Conservation (phyloP, 92 coral and sea anemone genomes). For the Muricea muricata region DNA sequence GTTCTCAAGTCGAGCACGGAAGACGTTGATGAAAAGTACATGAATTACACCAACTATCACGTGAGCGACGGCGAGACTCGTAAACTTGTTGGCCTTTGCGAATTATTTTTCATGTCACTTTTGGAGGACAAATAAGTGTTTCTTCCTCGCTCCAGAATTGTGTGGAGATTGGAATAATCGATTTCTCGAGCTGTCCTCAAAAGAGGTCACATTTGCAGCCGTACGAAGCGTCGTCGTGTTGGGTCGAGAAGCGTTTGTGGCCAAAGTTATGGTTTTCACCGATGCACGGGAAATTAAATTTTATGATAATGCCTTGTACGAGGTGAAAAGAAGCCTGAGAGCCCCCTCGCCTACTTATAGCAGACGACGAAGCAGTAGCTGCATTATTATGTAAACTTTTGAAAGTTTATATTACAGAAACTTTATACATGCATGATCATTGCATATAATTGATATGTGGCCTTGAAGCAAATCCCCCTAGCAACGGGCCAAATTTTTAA, state of each 20-base stretch:
- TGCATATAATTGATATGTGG: too few relatives aligned
- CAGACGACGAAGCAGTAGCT: not conserved
- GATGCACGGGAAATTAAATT: not conserved
- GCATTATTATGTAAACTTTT: not conserved
- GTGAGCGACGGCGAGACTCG: not conserved
- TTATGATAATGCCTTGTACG: not conserved
- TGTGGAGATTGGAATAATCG: not conserved
- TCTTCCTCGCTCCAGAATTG: not conserved
- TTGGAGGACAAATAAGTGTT: not conserved
- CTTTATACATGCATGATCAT: too few relatives aligned
- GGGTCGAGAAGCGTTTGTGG: not conserved
- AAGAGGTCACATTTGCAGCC: not conserved
- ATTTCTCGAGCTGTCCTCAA: not conserved
- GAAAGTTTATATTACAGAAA: not conserved
- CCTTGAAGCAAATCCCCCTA: too few relatives aligned
- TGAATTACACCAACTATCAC: not conserved
- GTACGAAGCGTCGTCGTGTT: not conserved
- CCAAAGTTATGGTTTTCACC: not conserved
- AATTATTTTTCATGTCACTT: not conserved
- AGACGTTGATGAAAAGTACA: not conserved
- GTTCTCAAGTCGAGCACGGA: not conserved
- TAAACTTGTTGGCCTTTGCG: not conserved
- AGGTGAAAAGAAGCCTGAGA: not conserved
- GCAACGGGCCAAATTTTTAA: too few relatives aligned
- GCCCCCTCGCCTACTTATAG: not conserved